Evolutionary conservation across 1,140 invertebrate species (phyloP), one percentile per base, ranked within the genome.

Genomic region (Magallana ariakensis): DNA sequence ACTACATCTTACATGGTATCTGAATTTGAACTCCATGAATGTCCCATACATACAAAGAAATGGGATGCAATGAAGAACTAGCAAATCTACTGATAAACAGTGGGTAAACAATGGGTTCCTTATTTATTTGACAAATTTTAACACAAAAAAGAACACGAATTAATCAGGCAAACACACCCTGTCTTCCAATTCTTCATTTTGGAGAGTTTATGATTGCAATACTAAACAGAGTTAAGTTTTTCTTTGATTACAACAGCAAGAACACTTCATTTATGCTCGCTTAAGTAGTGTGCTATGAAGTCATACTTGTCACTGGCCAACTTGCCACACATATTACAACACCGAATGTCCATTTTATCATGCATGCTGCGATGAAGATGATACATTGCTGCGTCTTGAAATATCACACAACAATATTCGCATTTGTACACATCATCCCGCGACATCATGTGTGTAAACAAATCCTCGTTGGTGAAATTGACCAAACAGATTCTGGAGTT

Each of bases 341-440:
- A 91, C 16, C 92, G 87, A 15, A 91, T 85, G 70, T 92, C 92
- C 91, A 91, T 91, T 85, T 92, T 92, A 83, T 92, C 92, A 62
- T 92, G 92, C 92, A 92, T 91, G 75, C 91, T 91, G 55, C 91
- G 87, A 62, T 92, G 92, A 26, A 92, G 86, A 84, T 92, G 91
- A 80, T 92, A 92, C 92, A 92, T 91, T 11, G 92, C 92, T 2
- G 92, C 90, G 86, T 92, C 92, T 16, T 91, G 90, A 80, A 92
- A 92, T 15, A 92, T 89, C 26, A 92, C 86, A 84, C 92, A 90
- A 83, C 92, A 92, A 75, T 90, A 92, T 75, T 91, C 91, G 87
- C 92, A 92, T 19, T 89, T 90, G 70, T 90, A 90, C 13, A 91
- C 89, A 87, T 91, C 92, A 83, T 92, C 91, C 53, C 92, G 84